A percentile compares a stretch with the other conserved stretches of the same genome.
phyloP scores from a whole-genome alignment of 2,888 invertebrate species.

The Quadriops clusia region DNA sequence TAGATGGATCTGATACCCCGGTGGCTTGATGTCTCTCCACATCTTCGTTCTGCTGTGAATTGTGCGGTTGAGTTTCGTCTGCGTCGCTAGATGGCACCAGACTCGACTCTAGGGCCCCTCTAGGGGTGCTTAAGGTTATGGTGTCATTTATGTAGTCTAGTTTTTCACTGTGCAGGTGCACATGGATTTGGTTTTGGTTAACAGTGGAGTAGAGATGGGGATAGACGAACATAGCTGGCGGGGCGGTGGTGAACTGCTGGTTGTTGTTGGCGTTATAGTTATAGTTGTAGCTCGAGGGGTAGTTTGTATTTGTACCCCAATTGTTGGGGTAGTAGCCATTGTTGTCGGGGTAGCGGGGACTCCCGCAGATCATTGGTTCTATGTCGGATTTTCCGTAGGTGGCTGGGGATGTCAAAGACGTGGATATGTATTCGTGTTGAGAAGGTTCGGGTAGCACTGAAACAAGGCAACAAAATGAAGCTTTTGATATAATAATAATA shows the following conservation, averaged over 20 bases:
- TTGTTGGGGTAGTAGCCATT: slow-evolving; percentile 46
- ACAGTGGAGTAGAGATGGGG: slow-evolving; percentile 74
- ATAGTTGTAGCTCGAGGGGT: slow-evolving; percentile 57
- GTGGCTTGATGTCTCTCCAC: slow-evolving; percentile 24
- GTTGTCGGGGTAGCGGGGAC: slow-evolving; percentile 34
- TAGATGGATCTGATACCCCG: slow-evolving; percentile 36
- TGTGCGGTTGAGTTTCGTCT: slow-evolving; percentile 14
- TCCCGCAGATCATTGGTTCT: slow-evolving; percentile 27
- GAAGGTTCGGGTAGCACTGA: slow-evolving; percentile 31
- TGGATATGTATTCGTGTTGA: slow-evolving; percentile 30
- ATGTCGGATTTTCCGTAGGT: slow-evolving; percentile 29
- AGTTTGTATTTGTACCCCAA: slow-evolving; percentile 33
- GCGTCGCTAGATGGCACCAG: slow-evolving; percentile 32
- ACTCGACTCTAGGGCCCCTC: slow-evolving; percentile 8
- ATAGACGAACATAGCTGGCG: slow-evolving; percentile 60
- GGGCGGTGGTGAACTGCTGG: slow-evolving; percentile 49
- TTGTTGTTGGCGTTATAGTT: slow-evolving; percentile 44
- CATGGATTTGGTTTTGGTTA: slow-evolving; percentile 77
- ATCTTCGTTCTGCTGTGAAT: slow-evolving; percentile 18
- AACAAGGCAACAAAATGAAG: no score
- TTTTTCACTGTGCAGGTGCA: slow-evolving; percentile 65
- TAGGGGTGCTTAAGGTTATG: slow-evolving; percentile 9
- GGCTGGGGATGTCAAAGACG: slow-evolving; percentile 29
- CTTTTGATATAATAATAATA: no score
- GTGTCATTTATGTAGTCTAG: slow-evolving; percentile 45